Evolutionary conservation across 2,797 vertebrate genomes (phyloP), one percentile per base, ranked within the genome.

Genomic region (Eidolon dupreanum): DNA sequence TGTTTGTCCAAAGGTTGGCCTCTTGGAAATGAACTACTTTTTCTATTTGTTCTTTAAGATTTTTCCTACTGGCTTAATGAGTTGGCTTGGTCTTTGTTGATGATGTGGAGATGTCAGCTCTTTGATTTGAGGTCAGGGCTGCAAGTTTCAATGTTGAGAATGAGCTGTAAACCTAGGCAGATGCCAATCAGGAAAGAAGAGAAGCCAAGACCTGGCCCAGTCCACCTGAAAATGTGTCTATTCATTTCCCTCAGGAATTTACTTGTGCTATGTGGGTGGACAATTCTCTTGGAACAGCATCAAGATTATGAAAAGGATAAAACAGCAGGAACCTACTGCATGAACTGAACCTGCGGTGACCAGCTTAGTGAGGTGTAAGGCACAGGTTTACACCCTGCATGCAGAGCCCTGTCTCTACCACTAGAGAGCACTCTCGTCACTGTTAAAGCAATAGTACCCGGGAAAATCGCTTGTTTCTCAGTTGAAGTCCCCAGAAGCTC

Each of bases 351-450:
- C 79, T 26, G 55, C 3, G 0, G 1, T 28, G 36, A 19, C 20
- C 61, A 6, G 11, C 46, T 65, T 24, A 20, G 6, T 8, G 1
- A 15, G 17, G 19, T 26, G 8, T 6, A 31, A 6, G 26, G 10
- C 75, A 2, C 55, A 9, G 65, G 13, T 15, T 88, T 51, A 33
- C 59, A 89, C 74, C 49, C 53, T 82, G 66, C 49, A 0, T 94
- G 0, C 19, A 87, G 1, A 51, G 38, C 41, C 0, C 41, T 0
- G 6, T 68, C 74, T 71, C 16, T 0, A 70, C 97, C 98, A 98
- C 98, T 31, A 98, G 98, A 98, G 98, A 98, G 98, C 97, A 96
- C 98, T 97, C 97, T 95, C 93, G 97, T 96, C 97, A 87, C 97
- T 98, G 89, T 91, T 66, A 98, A 98, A 85, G 94, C 86, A 70